phyloP scores from a whole-genome alignment of 2,113 vertebrate species.

The Sylvia atricapilla region DNA sequence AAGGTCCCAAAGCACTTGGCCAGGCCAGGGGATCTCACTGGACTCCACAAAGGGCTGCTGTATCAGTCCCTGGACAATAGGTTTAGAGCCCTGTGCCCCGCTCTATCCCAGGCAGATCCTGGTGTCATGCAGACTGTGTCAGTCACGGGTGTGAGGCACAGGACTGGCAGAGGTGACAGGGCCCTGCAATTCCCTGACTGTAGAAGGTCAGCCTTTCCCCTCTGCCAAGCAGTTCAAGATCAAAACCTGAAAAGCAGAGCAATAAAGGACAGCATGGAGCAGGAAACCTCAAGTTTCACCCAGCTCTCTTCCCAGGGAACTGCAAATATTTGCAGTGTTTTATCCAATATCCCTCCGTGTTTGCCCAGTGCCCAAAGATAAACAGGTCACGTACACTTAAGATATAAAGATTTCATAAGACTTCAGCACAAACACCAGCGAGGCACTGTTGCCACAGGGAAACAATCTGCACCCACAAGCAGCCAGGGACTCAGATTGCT shows the following conservation, averaged over 20 bases:
- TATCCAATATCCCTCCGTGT: not conserved
- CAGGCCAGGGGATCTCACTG: not conserved
- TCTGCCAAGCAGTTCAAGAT: not conserved
- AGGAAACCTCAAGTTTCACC: not conserved
- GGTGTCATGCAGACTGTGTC: rapidly evolving
- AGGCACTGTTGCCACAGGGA: not conserved
- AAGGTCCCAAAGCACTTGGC: not conserved
- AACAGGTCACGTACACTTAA: not conserved
- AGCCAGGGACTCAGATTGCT: not conserved
- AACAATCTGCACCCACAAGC: rapidly evolving
- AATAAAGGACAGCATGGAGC: not conserved
- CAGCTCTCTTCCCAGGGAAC: not conserved
- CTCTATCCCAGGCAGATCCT: rapidly evolving
- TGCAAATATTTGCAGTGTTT: not conserved
- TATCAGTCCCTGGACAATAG: not conserved
- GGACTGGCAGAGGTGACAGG: not conserved
- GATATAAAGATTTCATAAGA: not conserved
- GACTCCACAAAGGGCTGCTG: not conserved
- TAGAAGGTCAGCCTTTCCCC: not conserved
- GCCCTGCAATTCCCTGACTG: not conserved
- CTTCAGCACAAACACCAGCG: not conserved
- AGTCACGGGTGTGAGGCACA: not conserved
- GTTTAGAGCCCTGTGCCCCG: not conserved
- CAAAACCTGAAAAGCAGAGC: not conserved
- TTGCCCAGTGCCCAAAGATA: not conserved